Base-by-base conservation (phyloP, 2,113 vertebrate species). In the Phalacrocorax brasilianus region DNA sequence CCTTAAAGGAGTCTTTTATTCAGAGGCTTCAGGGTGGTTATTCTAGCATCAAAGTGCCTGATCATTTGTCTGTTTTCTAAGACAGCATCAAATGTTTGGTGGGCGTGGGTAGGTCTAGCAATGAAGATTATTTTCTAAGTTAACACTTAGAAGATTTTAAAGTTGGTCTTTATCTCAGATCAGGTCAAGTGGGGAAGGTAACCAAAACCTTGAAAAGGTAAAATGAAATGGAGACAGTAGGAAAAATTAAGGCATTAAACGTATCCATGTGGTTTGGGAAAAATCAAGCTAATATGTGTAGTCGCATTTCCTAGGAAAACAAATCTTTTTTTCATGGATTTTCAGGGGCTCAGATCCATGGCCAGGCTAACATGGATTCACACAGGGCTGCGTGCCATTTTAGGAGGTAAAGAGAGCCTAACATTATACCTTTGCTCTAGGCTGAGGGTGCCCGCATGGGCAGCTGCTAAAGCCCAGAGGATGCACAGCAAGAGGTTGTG, bases 241-340 rank as follows among this genome's bases (percentile, higher is more conserved):
- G 27, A 79, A 62, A 85, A 63, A 2, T n/a, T 27, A 5, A 50
- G 16, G 40, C 5, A 24, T 10, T 79, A 18, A 14, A 40, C 66
- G 12, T 24, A 67, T 11, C 30, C 7, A 14, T 1, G 2, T 24
- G 32, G 14, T 20, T 68, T 68, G 35, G 20, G 59, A 76, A 38
- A 17, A 12, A 14, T 45, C 10, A 8, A 5, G 33, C 16, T 35
- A 7, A 9, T 14, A 49, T 1, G 1, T 40, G 14, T 26, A 3
- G 0, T 5, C 24, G 18, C 4, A 24, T 72, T 87, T 68, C 18
- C 20, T 56, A 22, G n/a, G 42, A 27, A 79, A 78, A 47, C 3
- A 56, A 15, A 17, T 18, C 11, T 67, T 74, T 78, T 18, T 8
- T 38, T 61, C 19, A 12, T 4, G 6, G 28, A 27, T 85, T 76